A percentile compares a stretch with the other conserved stretches of the same genome.
Evolutionary conservation across 1,140 invertebrate species (phyloP).

Genomic region (Platyscapa corneri): DNA sequence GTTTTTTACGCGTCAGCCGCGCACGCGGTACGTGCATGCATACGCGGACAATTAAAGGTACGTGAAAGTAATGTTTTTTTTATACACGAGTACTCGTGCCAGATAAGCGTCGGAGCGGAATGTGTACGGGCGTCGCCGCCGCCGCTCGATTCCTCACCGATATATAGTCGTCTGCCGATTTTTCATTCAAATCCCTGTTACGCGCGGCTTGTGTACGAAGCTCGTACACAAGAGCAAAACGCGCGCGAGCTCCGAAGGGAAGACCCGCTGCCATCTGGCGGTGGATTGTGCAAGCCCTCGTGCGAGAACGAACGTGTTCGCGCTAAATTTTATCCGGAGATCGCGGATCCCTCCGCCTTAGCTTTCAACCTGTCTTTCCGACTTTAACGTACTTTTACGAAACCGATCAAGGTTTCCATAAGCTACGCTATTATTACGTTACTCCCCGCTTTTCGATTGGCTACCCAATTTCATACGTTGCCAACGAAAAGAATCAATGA

Average conservation of each 20-base stretch:
- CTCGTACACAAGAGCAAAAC: neutral
- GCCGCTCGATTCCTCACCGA: neutral
- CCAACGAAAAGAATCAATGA: too few species aligned
- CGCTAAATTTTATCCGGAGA: neutral
- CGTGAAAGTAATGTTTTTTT: conserved; percentile 63
- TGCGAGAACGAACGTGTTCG: too few species aligned
- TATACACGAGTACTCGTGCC: conserved; percentile 41
- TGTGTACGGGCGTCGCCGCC: neutral
- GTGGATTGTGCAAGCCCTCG: conserved; percentile 7
- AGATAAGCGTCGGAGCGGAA: neutral
- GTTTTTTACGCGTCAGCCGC: conserved; percentile 16
- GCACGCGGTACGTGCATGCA: conserved; percentile 46
- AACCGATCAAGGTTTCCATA: neutral
- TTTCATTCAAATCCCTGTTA: neutral
- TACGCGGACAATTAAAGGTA: conserved; percentile 12
- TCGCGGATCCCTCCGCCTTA: neutral
- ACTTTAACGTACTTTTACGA: neutral
- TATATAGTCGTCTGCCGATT: neutral
- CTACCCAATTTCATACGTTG: too few species aligned
- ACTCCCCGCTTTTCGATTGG: too few species aligned
- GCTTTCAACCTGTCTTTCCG: neutral
- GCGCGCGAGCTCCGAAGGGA: neutral
- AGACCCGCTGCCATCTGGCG: conserved; percentile 46
- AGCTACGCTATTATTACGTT: neutral
- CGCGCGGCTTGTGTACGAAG: neutral